Conservation (phyloP, 2,113 vertebrate species). For the Hirundichthys speculiger region DNA sequence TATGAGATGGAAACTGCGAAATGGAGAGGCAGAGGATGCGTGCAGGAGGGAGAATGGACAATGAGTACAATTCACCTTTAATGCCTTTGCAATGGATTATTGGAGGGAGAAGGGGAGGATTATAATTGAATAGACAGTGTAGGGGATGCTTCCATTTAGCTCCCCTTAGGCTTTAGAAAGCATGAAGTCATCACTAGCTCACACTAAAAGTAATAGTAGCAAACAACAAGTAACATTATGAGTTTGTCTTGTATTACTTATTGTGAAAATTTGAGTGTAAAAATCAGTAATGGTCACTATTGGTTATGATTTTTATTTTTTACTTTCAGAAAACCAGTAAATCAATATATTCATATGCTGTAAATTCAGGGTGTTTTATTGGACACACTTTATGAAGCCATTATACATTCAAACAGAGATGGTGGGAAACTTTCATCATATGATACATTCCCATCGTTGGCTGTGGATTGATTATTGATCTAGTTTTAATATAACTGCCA, state of each 20-base stretch:
- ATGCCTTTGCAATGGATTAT: slow-evolving; percentile 82
- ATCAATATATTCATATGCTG: slow-evolving; percentile 39
- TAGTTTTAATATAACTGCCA: slow-evolving; percentile 48
- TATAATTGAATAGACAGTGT: slow-evolving; percentile 8
- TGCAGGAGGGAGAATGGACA: slow-evolving; percentile 77
- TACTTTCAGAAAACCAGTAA: slow-evolving; percentile 49
- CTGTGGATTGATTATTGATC: slow-evolving; percentile 36
- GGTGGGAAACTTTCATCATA: slow-evolving; percentile 10
- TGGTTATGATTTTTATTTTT: slow-evolving; percentile 52
- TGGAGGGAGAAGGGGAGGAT: slow-evolving; percentile 43
- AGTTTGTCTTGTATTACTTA: slow-evolving; percentile 59
- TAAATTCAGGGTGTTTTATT: slow-evolving; percentile 64
- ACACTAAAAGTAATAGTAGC: slow-evolving; percentile 63
- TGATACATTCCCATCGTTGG: slow-evolving; percentile 35
- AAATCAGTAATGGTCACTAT: slow-evolving; percentile 42
- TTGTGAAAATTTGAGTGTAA: slow-evolving; percentile 53
- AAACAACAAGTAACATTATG: slow-evolving; percentile 48
- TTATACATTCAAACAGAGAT: slow-evolving; percentile 40
- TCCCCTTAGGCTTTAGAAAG: slow-evolving; percentile 22
- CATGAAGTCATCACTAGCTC: slow-evolving; percentile 42
- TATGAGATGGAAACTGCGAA: slow-evolving; percentile 71
- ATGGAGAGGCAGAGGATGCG: slow-evolving; percentile 75
- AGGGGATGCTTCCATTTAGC: slow-evolving; percentile 26
- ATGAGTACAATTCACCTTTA: slow-evolving; percentile 82
- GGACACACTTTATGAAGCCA: slow-evolving; percentile 43